These are phyloP conservation scores for Harmothoe impar DNA, from an alignment of 2,888 invertebrate species.

Conservation along the genomic window DNA sequence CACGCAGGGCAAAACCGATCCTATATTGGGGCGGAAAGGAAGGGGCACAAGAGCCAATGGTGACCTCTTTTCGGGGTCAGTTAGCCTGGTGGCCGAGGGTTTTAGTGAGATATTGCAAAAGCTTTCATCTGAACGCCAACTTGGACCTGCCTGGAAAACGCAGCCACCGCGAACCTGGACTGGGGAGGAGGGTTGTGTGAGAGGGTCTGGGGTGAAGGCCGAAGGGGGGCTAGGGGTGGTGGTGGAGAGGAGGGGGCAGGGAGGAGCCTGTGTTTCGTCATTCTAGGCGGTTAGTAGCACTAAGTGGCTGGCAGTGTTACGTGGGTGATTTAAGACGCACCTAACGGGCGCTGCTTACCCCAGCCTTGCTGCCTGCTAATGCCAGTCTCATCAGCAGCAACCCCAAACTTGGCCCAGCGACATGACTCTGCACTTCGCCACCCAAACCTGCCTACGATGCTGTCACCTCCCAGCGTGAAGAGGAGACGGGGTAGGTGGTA, in stretches of 20 bases:
- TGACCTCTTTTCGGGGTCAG: slow-evolving; percentile 47
- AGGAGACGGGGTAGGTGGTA: too few species aligned
- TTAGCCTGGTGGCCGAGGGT: slow-evolving; percentile 35
- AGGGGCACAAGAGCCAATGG: not conserved
- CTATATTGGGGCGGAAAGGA: not conserved
- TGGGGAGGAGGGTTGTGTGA: not conserved
- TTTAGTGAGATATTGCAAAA: slow-evolving; percentile 51
- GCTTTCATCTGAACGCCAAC: slow-evolving; percentile 29
- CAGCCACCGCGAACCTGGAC: not conserved
- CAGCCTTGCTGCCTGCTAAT: not conserved
- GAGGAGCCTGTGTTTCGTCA: slow-evolving; percentile 50
- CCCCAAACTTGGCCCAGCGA: not conserved
- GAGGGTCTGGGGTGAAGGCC: not conserved
- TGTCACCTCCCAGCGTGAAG: not conserved
- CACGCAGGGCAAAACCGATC: not conserved
- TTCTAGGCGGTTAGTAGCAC: slow-evolving; percentile 50
- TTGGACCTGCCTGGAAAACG: not conserved
- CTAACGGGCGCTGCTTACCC: slow-evolving; percentile 53
- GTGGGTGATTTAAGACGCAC: slow-evolving; percentile 23
- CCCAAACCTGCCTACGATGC: not conserved
- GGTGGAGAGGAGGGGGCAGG: not conserved
- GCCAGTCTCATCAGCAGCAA: slow-evolving; percentile 16
- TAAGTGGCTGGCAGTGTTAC: slow-evolving; percentile 57
- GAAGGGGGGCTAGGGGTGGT: not conserved
- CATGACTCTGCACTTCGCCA: slow-evolving; percentile 40